Conservation (phyloP, 1,140 invertebrate species). For the Zeugodacus cucurbitae region DNA sequence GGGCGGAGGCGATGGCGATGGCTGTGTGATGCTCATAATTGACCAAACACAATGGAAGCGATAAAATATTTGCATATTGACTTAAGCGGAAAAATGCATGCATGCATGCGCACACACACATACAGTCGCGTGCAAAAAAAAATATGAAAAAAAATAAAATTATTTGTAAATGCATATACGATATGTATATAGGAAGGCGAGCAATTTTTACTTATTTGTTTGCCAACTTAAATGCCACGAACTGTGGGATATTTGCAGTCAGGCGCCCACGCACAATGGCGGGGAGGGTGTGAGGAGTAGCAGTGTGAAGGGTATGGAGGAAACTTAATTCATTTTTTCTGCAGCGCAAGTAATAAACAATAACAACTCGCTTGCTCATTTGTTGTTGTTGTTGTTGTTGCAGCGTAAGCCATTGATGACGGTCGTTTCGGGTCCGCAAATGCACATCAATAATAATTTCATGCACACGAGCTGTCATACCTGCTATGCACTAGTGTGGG, state of each 20-base stretch:
- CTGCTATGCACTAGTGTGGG: neutral
- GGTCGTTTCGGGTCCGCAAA: neutral
- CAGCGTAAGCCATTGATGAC: neutral
- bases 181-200: neutral
- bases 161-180: neutral
- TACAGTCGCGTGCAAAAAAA: neutral
- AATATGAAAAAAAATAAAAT: neutral
- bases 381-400: neutral
- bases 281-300: neutral
- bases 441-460: neutral
- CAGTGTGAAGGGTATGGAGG: neutral
- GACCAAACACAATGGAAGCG: conserved; percentile 17
- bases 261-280: neutral
- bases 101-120: neutral
- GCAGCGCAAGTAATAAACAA: neutral
- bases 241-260: neutral
- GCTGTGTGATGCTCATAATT: neutral
- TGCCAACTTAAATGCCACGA: neutral
- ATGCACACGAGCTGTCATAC: neutral
- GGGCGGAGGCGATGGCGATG: neutral
- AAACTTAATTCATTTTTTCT: neutral
- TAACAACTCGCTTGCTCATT: neutral
- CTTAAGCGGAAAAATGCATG: neutral
- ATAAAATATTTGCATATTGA: conserved; percentile 27
- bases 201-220: neutral